Evolutionary conservation across 2,113 vertebrate genomes (phyloP).

Genomic region (Nothoprocta pentlandii): DNA sequence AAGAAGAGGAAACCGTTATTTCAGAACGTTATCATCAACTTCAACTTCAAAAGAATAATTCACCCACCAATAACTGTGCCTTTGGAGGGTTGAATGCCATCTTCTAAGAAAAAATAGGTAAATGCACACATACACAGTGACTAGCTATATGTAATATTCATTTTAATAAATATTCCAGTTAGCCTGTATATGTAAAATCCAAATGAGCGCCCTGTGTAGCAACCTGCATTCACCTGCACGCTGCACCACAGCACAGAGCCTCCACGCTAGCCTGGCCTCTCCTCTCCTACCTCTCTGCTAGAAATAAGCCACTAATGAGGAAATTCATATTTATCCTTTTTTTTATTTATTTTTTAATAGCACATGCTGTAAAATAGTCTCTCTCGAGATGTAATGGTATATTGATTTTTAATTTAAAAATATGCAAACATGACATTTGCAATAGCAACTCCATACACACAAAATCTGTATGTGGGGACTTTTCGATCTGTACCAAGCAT

Average conservation of each 20-base stretch:
- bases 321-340: slow-evolving; percentile 49
- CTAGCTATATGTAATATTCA: not conserved
- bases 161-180: not conserved
- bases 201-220: not conserved
- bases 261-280: no score
- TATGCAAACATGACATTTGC: slow-evolving; percentile 76
- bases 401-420: slow-evolving; percentile 73
- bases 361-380: slow-evolving; percentile 24
- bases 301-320: slow-evolving; percentile 33
- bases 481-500: slow-evolving; percentile 5
- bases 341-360: slow-evolving; percentile 11
- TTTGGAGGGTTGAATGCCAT: not conserved
- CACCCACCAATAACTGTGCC: not conserved
- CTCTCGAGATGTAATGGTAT: slow-evolving; percentile 21
- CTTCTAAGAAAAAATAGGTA: not conserved
- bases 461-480: slow-evolving; percentile 15
- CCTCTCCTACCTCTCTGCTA: not conserved
- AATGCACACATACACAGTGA: not conserved
- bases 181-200: not conserved
- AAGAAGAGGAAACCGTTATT: not conserved
- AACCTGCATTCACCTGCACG: not conserved
- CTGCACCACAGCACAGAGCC: no score
- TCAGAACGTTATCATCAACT: not conserved
- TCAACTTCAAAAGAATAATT: not conserved
- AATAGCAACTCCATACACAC: not conserved